Conservation (phyloP, 2,888 invertebrate genomes). For the Acleris sparsana region DNA sequence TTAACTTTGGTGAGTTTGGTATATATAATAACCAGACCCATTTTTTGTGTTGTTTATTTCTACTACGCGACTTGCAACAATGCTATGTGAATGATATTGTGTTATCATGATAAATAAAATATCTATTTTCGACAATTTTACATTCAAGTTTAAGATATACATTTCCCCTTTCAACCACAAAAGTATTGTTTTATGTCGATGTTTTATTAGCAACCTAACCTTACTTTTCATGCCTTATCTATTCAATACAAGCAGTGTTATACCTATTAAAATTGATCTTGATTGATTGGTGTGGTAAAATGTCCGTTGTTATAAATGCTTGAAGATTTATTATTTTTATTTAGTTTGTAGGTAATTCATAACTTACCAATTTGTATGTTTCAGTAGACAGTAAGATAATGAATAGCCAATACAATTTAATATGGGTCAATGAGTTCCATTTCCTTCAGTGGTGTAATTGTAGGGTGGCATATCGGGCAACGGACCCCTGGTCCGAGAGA, state of each 20-base stretch:
- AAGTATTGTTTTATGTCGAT: not conserved
- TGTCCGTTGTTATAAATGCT: not conserved
- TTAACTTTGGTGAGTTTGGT: conserved; percentile 20
- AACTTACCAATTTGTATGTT: too few species aligned
- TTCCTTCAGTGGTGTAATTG: too few species aligned
- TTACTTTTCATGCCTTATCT: conserved; percentile 24
- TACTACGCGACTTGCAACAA: not conserved
- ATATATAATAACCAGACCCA: conserved; percentile 25
- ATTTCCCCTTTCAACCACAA: not conserved
- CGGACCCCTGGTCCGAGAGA: too few species aligned
- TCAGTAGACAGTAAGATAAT: too few species aligned
- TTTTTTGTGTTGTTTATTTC: conserved; percentile 4
- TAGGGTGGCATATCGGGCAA: too few species aligned
- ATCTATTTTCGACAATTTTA: not conserved
- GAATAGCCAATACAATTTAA: too few species aligned
- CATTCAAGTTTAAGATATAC: not conserved
- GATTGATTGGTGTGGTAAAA: not conserved
- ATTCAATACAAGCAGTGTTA: not conserved
- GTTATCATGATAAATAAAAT: not conserved
- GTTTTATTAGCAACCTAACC: conserved; percentile 10
- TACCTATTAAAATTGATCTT: not conserved
- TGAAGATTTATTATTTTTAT: too few species aligned
- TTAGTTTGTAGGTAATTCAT: too few species aligned
- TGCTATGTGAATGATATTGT: conserved; percentile 3
- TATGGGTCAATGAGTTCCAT: too few species aligned